phyloP scores from a whole-genome alignment of 1,140 invertebrate genomes.

The Maconellicoccus hirsutus region DNA sequence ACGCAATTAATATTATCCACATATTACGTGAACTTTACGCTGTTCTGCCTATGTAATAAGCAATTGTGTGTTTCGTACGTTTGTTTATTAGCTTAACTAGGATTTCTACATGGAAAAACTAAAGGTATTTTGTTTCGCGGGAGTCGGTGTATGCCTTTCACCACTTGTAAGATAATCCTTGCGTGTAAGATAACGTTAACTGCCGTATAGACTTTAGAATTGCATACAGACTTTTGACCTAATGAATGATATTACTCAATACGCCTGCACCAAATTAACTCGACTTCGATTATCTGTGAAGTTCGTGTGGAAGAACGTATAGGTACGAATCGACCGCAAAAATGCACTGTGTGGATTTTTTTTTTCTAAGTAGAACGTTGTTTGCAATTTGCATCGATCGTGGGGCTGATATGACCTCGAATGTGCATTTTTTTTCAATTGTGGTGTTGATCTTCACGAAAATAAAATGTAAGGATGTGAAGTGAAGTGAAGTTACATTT shows the following conservation, averaged over 20 bases:
- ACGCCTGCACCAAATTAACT: neutral
- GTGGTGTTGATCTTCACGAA: neutral
- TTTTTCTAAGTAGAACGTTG: neutral
- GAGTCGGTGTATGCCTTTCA: conserved; percentile 12
- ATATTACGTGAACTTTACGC: conserved; percentile 20
- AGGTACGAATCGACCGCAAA: neutral
- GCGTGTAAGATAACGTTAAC: conserved; percentile 17
- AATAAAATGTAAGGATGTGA: too few relatives aligned
- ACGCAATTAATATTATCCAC: conserved; percentile 17
- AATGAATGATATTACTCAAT: conserved; percentile 13
- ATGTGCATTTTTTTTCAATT: neutral
- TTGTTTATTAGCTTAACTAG: conserved; percentile 21
- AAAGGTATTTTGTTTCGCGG: conserved; percentile 16
- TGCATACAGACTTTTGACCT: conserved; percentile 20
- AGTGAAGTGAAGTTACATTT: too few relatives aligned
- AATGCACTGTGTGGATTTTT: neutral
- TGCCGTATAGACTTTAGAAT: neutral
- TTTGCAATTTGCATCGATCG: neutral
- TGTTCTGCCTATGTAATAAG: conserved; percentile 6
- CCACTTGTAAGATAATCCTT: conserved; percentile 20
- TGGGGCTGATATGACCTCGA: neutral
- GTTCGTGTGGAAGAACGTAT: neutral
- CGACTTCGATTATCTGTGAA: conserved; percentile 3
- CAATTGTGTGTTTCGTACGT: conserved; percentile 1
- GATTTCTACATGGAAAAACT: conserved; percentile 20